Base-by-base conservation (phyloP, 2,113 vertebrate species). In the Microcebus jonahi region DNA sequence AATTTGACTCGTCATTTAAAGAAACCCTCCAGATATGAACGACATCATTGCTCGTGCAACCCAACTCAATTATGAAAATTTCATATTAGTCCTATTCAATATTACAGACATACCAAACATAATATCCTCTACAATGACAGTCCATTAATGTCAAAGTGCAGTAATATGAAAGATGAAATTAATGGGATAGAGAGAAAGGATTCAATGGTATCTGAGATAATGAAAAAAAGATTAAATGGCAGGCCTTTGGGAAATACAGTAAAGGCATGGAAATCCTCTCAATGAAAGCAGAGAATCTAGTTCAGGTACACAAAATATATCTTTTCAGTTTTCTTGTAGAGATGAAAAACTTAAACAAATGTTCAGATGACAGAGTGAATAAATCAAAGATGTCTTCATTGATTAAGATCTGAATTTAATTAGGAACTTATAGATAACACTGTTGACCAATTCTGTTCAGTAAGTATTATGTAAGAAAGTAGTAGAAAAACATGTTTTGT, bases 81-180 rank as follows among this genome's bases (percentile, higher is more conserved):
- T 96, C 85, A 2, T 88, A 77, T 88, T 94, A 96, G 84, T 95
- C 61, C 81, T 87, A 55, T 83, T 96, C 80, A 85, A 68, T 86
- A 96, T 93, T 75, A 95, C 39, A 96, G 87, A 84, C 57, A 86
- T 4, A 84, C 67, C 77, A 92, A 94, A 96, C 90, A 96, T 79
- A 97, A 96, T 80, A 94, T 73, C 90, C 84, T 96, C 71, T 55
- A 45, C 42, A 77, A 79, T 76, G 91, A 93, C 89, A 95, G 83
- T 90, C 87, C 88, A 95, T 97, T 96, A 96, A 94, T 81, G 92
- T 94, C 90, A 97, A 96, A 90, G 76, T 92, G 7, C 53, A 96
- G 59, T 79, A 90, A 96, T 76, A 93, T 25, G 42, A 96, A 96
- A 53, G n/a, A 88, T 81, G 70, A 95, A 96, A 97, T 95, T 95